Base-by-base conservation (phyloP, 2,888 invertebrate species). In the Stictocephala bisonia region DNA sequence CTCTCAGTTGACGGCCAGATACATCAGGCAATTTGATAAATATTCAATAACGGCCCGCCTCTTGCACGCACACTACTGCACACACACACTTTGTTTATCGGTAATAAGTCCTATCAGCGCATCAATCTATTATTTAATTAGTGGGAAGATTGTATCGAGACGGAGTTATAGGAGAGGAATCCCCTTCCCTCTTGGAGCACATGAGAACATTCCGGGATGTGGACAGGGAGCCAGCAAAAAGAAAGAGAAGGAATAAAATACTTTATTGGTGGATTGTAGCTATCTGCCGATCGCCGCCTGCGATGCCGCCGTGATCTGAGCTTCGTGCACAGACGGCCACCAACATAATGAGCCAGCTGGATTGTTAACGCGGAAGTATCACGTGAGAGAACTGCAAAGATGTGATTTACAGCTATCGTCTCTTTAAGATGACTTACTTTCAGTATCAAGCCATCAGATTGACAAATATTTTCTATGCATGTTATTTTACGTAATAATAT, bases 121-220 rank as follows among this genome's bases (percentile, higher is more conserved):
- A 60, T 60, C 60, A 40, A 60, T 60, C 60, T 60, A 60, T 60
- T 60, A 60, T 60, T 60, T 60, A 60, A 60, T 60, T 60, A 60
- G 56, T 29, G 60, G 56, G 56, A 18, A 60, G 60, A 60, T 60
- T 1, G 18, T 60, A 60, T 60, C 60, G 40, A n/a, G n/a, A 56
- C 22, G 35, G 35, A 60, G 60, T 60, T 60, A 60, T 60, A 40
- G 60, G 29, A 40, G 60, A 60, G 40, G 31, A 31, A n/a, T 40
- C 18, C 31, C 56, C 56, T 56, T n/a, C n/a, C n/a, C n/a, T n/a
- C n/a, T n/a, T n/a, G n/a, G n/a, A n/a, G n/a, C 60, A 60, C 60
- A 60, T 29, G 60, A 26, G 26, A 60, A 60, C 60, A 60, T 60
- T 60, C 60, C 60, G 40, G 11, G 35, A 9, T 27, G 60, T 20